Conservation (phyloP, 1,140 invertebrate species). For the Muscidifurax raptorellus region DNA sequence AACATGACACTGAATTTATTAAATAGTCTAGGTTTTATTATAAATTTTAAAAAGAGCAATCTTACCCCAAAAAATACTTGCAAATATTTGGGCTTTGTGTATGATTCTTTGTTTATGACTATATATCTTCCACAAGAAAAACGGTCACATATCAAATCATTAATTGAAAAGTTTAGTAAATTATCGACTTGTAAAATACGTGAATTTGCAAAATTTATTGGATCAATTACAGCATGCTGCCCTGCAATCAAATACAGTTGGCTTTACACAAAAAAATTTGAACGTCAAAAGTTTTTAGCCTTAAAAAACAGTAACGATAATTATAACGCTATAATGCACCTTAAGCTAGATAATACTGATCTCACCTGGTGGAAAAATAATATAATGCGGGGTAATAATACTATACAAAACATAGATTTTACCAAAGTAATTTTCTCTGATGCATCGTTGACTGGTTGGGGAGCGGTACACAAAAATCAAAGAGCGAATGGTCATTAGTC, state of each 20-base stretch:
- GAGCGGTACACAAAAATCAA: background rate
- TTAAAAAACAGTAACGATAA: conserved; percentile 46
- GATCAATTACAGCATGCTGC: conserved; percentile 17
- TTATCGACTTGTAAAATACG: conserved; percentile 7
- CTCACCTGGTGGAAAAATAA: background rate
- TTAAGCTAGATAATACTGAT: background rate
- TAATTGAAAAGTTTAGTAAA: background rate
- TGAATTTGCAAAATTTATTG: conserved; percentile 44
- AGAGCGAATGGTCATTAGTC: background rate
- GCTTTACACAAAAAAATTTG: conserved; percentile 51
- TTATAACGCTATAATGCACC: conserved; percentile 45
- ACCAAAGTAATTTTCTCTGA: background rate
- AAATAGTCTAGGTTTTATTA: too few species aligned
- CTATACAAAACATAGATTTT: background rate
- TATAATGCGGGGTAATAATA: background rate
- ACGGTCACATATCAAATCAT: too few species aligned
- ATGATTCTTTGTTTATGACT: too few species aligned
- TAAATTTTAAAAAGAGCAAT: too few species aligned
- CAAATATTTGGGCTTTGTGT: too few species aligned
- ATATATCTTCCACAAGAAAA: too few species aligned
- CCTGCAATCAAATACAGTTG: conserved; percentile 42
- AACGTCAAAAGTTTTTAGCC: conserved; percentile 53
- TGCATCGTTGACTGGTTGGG: background rate
- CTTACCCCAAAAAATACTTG: too few species aligned
- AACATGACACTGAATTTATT: too few species aligned